Evolutionary conservation across 2,797 vertebrate genomes (phyloP).

Genomic region (Epinephelus malabaricus): DNA sequence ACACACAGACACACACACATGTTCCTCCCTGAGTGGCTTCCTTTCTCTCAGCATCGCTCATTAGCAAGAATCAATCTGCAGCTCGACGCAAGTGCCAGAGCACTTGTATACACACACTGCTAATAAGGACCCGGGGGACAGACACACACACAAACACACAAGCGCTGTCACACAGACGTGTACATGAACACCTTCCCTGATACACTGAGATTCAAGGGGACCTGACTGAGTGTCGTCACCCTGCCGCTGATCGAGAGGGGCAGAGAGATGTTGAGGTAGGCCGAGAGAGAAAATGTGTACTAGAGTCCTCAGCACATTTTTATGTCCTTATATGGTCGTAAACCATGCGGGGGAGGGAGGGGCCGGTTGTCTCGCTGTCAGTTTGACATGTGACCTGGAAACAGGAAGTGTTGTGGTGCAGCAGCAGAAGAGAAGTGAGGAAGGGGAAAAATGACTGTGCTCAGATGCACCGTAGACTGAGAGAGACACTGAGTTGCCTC

Average conservation of each 20-base stretch:
- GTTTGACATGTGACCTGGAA: slow-evolving; percentile 79
- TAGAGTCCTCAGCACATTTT: slow-evolving; percentile 63
- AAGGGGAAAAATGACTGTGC: slow-evolving; percentile 30
- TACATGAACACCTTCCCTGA: slow-evolving; percentile 21
- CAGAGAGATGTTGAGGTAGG: slow-evolving; percentile 28
- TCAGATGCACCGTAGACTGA: slow-evolving; percentile 21
- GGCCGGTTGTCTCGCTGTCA: slow-evolving; percentile 62
- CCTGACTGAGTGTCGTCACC: background rate
- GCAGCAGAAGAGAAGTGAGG: slow-evolving; percentile 53
- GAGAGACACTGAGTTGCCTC: background rate
- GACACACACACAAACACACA: slow-evolving; percentile 12
- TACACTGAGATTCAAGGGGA: background rate
- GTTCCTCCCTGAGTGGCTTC: slow-evolving; percentile 30
- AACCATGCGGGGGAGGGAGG: slow-evolving; percentile 57
- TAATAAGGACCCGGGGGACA: slow-evolving; percentile 67
- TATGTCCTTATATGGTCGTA: slow-evolving; percentile 88
- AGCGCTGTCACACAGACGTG: background rate
- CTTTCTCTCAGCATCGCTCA: slow-evolving; percentile 60
- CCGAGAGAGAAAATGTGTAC: slow-evolving; percentile 30
- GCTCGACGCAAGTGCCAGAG: slow-evolving; percentile 39
- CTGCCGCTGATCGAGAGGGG: slow-evolving; percentile 13
- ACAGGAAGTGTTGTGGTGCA: slow-evolving; percentile 83
- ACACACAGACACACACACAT: background rate
- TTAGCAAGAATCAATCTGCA: slow-evolving; percentile 75
- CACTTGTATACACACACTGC: slow-evolving; percentile 60